Evolutionary conservation across 1,140 invertebrate genomes (phyloP).

Genomic region (Mactra quadrangularis): DNA sequence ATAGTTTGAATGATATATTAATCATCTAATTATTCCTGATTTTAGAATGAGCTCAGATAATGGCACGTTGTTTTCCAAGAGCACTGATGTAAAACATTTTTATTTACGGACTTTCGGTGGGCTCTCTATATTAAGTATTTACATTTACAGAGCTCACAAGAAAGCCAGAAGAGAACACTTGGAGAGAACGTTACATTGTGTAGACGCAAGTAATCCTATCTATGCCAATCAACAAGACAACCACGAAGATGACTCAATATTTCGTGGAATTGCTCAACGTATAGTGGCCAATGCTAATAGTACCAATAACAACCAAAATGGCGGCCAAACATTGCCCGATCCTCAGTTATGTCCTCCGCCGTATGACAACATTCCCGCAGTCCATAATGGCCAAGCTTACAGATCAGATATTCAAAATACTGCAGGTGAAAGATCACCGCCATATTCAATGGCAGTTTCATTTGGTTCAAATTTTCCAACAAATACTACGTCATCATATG

Average conservation of each 20-base stretch:
- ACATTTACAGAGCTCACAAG: slow-evolving; percentile 5
- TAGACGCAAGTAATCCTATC: not conserved
- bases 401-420: not conserved
- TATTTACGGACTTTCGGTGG: too few relatives aligned
- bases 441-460: not conserved
- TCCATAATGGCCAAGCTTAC: too few relatives aligned
- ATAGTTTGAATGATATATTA: too few relatives aligned
- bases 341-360: not conserved
- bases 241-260: not conserved
- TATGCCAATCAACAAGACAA: not conserved
- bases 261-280: slow-evolving; percentile 23
- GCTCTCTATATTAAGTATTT: too few relatives aligned
- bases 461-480: not conserved
- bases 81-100: too few relatives aligned
- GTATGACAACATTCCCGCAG: not conserved
- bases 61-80: too few relatives aligned
- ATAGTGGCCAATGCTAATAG: not conserved
- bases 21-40: too few relatives aligned
- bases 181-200: not conserved
- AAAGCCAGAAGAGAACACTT: not conserved
- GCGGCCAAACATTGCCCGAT: not conserved
- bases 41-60: too few relatives aligned
- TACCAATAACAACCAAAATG: not conserved
- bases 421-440: not conserved
- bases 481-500: too few relatives aligned